Conservation (phyloP, 2,113 vertebrate genomes). For the Neoarius graeffei region DNA sequence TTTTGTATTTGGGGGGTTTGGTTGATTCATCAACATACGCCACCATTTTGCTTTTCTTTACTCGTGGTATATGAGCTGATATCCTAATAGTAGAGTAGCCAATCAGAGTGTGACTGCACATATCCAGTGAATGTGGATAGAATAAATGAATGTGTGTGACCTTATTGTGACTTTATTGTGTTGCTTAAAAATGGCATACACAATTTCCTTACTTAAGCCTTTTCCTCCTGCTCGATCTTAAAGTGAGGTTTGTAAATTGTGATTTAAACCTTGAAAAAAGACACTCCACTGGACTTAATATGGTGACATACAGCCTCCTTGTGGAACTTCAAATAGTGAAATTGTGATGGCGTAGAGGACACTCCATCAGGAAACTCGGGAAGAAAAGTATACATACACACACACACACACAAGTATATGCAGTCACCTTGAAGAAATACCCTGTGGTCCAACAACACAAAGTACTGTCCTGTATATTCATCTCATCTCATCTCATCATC, state of each 20-base stretch:
- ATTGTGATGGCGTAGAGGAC: not conserved
- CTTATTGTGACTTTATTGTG: not conserved
- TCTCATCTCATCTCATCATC: no score
- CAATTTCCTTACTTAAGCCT: not conserved
- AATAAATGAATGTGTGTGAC: no score
- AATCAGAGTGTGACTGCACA: no score
- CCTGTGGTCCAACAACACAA: not conserved
- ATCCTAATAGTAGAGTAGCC: no score
- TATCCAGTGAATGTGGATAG: no score
- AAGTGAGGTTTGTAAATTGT: not conserved
- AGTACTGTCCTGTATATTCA: no score
- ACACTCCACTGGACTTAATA: not conserved
- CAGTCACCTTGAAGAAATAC: not conserved
- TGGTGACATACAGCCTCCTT: not conserved
- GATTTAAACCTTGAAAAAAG: not conserved
- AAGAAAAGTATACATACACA: not conserved
- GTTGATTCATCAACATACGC: no score
- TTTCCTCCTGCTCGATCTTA: not conserved
- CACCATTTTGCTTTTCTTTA: no score
- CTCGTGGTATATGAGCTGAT: no score
- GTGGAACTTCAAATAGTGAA: not conserved
- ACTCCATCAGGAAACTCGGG: not conserved
- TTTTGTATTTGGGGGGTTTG: no score
- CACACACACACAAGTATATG: no score
- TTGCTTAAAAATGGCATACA: not conserved